A percentile compares a stretch with the other conserved stretches of the same genome.
These are phyloP conservation scores for Dromiciops gliroides DNA, from an alignment of 2,113 vertebrate species.

Conservation along the genomic window DNA sequence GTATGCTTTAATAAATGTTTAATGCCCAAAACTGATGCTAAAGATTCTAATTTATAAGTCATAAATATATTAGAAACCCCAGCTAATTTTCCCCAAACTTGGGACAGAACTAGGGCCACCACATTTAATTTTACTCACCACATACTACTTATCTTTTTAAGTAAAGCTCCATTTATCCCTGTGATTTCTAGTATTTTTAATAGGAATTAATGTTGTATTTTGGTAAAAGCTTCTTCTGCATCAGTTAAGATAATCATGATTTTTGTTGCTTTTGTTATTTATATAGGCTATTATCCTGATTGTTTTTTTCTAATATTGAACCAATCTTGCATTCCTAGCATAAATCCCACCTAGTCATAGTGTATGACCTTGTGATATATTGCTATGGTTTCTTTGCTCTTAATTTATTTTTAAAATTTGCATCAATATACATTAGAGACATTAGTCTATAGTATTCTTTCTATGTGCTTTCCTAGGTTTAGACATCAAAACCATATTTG, in stretches of 20 bases:
- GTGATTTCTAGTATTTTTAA: background rate
- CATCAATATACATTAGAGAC: background rate
- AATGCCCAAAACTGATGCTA: too few species aligned
- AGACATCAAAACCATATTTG: background rate
- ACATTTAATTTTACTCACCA: too few species aligned
- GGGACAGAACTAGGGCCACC: too few species aligned
- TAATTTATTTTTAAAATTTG: background rate
- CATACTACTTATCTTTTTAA: background rate
- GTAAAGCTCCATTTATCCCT: background rate
- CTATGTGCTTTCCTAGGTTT: background rate
- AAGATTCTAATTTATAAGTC: too few species aligned
- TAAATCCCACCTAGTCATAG: background rate
- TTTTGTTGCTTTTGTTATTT: background rate
- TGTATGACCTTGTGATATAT: background rate
- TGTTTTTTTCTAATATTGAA: background rate
- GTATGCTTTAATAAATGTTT: too few species aligned
- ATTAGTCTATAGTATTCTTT: background rate
- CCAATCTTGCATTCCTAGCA: background rate
- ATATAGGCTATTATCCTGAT: background rate
- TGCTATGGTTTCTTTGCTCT: background rate
- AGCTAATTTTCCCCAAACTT: too few species aligned
- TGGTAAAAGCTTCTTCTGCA: background rate
- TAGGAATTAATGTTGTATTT: background rate
- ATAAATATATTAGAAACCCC: too few species aligned
- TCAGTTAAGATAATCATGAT: background rate